Conservation (phyloP, 2,797 vertebrate species). For the Crocodylus rhombifer region DNA sequence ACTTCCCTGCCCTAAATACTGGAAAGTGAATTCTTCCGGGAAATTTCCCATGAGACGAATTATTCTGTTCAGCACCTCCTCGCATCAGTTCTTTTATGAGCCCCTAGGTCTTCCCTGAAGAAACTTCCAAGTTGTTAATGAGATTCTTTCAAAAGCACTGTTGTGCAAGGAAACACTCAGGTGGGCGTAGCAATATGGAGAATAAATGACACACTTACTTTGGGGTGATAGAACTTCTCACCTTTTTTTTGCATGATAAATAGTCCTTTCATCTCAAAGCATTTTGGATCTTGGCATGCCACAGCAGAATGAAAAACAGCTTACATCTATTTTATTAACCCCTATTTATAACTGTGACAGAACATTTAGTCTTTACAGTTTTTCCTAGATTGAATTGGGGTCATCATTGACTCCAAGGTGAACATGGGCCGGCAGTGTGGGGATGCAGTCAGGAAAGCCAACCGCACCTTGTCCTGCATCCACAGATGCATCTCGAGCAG, state of each 20-base stretch:
- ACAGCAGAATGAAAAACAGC: accelerated
- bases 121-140: neutral
- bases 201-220: neutral
- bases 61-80: neutral
- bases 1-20: neutral
- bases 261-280: neutral
- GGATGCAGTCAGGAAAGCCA: no score
- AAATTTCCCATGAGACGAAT: neutral
- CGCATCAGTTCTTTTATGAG: neutral
- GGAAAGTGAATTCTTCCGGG: neutral
- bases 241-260: neutral
- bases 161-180: neutral
- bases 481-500: no score
- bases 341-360: neutral
- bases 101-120: neutral
- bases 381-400: neutral
- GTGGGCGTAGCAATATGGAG: neutral
- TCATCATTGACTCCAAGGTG: no score
- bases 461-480: no score
- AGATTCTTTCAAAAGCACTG: neutral
- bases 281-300: neutral
- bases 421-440: no score
- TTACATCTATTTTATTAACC: neutral
- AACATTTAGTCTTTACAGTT: neutral
- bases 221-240: neutral